Percentiles rank a stretch among this genome's conserved stretches.
Conservation (phyloP, 1,140 invertebrate species). For the Pogonognathellus flavescens region DNA sequence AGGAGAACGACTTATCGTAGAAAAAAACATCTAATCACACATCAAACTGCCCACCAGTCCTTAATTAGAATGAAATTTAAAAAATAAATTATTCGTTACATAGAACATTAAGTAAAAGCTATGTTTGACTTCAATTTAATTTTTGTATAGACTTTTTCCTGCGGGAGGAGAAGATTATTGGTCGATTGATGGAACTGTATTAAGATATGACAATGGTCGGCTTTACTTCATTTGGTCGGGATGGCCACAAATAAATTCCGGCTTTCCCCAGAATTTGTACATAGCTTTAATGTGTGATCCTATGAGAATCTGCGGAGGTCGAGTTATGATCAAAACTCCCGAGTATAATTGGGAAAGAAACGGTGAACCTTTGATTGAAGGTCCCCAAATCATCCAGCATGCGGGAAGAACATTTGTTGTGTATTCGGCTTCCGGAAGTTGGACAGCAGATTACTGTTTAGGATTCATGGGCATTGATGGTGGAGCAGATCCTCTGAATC, state of each 20-base stretch:
- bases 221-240: constrained; percentile 65
- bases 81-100: neutral
- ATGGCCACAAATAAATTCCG: constrained; percentile 61
- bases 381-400: constrained; percentile 61
- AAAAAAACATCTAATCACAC: neutral
- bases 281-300: constrained; percentile 64
- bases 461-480: constrained; percentile 65
- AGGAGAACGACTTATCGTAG: too few species aligned
- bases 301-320: constrained; percentile 49
- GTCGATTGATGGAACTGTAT: constrained; percentile 64
- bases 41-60: neutral
- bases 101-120: constrained; percentile 56
- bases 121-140: too few species aligned
- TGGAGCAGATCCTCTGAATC: constrained; percentile 58
- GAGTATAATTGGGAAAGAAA: constrained; percentile 51
- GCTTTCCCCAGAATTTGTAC: constrained; percentile 65
- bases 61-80: neutral
- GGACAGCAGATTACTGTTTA: constrained; percentile 64
- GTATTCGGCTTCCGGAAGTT: constrained; percentile 63
- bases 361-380: constrained; percentile 58
- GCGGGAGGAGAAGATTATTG: constrained; percentile 62
- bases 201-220: constrained; percentile 61
- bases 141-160: too few species aligned
- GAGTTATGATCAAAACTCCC: constrained; percentile 55
- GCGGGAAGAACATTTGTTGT: constrained; percentile 59